These are phyloP conservation scores for Leucopsar rothschildi DNA, from an alignment of 2,113 vertebrate species.

Conservation along the genomic window DNA sequence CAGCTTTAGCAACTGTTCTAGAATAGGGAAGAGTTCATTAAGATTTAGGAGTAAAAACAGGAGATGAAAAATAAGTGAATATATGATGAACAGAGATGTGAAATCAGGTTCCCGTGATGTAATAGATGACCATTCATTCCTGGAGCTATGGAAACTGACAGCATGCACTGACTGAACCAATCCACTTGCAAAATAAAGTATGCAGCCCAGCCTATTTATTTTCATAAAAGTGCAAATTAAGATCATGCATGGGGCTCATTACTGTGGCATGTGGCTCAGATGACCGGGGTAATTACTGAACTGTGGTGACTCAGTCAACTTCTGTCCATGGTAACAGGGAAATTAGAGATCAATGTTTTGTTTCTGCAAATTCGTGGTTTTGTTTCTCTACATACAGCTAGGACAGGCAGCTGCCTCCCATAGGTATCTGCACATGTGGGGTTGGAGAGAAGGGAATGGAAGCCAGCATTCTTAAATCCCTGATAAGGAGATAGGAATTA, in stretches of 20 bases:
- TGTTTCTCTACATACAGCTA: neutral
- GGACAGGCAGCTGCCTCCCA: neutral
- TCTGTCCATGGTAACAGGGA: neutral
- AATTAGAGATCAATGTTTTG: neutral
- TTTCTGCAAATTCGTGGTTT: neutral
- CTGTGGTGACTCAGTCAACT: neutral
- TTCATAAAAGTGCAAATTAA: neutral
- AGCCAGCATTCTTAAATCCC: neutral
- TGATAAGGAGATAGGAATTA: neutral
- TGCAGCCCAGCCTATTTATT: neutral
- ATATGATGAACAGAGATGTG: neutral
- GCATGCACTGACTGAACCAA: neutral
- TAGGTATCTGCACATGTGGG: neutral
- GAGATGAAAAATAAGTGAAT: neutral
- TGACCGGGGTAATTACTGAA: neutral
- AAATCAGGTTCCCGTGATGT: neutral
- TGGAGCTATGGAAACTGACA: neutral
- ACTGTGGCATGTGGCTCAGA: neutral
- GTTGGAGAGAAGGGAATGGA: neutral
- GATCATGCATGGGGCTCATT: neutral
- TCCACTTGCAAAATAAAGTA: neutral
- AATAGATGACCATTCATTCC: neutral
- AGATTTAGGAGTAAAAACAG: neutral
- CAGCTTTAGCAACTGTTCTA: neutral
- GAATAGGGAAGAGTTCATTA: neutral